Conservation (phyloP, 2,797 vertebrate genomes). For the Odontamblyopus lacepedii region DNA sequence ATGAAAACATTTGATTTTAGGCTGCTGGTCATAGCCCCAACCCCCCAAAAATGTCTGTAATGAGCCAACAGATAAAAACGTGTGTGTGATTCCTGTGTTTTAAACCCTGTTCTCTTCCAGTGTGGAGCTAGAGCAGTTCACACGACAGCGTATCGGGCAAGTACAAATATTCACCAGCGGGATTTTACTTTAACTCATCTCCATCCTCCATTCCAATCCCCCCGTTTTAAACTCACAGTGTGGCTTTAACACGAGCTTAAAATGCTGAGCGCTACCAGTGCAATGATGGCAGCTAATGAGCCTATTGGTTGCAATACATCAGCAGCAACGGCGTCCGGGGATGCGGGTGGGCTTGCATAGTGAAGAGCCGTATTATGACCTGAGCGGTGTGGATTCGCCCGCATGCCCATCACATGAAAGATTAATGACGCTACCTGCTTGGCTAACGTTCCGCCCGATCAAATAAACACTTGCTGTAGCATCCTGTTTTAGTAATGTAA, state of each 20-base stretch:
- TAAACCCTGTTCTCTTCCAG: conserved; percentile 65
- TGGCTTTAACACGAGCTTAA: conserved; percentile 64
- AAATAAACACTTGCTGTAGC: conserved; percentile 24
- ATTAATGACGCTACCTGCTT: conserved; percentile 71
- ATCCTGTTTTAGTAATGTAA: conserved; percentile 23
- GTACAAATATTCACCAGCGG: conserved; percentile 58
- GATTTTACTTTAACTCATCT: conserved; percentile 59
- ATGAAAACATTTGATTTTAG: conserved; percentile 2
- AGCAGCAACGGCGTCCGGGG: conserved; percentile 61
- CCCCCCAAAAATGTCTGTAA: background rate
- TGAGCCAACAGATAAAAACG: background rate
- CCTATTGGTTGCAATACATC: conserved; percentile 62
- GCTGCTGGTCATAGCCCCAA: conserved; percentile 11
- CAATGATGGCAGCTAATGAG: conserved; percentile 63
- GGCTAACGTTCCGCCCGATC: conserved; percentile 63
- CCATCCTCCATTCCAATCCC: conserved; percentile 37
- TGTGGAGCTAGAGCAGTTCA: conserved; percentile 61
- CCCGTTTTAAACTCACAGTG: conserved; percentile 55
- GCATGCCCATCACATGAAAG: conserved; percentile 71
- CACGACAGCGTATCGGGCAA: conserved; percentile 67
- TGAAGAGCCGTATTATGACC: conserved; percentile 74
- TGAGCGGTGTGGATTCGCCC: conserved; percentile 68
- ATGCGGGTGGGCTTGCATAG: conserved; percentile 69
- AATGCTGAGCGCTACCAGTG: conserved; percentile 59
- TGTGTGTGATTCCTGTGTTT: conserved; percentile 25